A percentile compares a stretch with the other conserved stretches of the same genome.
These are phyloP conservation scores for Pangasianodon gigas DNA, from an alignment of 2,113 vertebrate species.

Conservation along the genomic window DNA sequence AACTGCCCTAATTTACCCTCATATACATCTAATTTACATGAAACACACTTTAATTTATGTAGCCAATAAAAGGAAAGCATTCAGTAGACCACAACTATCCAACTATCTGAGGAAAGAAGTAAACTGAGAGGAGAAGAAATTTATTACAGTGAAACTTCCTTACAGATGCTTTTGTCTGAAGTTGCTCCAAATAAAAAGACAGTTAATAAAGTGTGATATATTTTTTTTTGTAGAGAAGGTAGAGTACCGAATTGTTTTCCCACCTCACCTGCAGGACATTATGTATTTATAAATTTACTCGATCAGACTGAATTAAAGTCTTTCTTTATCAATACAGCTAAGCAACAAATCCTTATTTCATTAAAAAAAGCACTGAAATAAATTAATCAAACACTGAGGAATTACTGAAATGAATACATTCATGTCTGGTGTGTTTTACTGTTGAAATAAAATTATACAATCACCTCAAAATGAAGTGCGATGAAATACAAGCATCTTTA, in stretches of 20 bases:
- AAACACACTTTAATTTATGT: background rate
- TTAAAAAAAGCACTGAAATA: background rate
- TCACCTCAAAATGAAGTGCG: background rate
- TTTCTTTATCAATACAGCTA: background rate
- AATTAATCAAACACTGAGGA: background rate
- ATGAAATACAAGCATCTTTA: background rate
- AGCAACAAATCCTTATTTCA: background rate
- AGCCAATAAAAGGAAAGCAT: background rate
- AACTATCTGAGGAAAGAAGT: background rate
- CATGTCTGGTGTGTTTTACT: background rate
- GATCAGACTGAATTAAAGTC: background rate
- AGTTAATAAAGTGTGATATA: background rate
- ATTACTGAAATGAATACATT: background rate
- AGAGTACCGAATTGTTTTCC: background rate
- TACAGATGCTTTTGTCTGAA: background rate
- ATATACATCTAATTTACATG: background rate
- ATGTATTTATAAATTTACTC: background rate
- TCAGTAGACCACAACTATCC: background rate
- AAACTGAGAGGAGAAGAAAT: background rate
- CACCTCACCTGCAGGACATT: background rate
- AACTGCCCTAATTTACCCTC: background rate
- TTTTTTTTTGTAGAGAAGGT: background rate
- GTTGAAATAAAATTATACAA: no score
- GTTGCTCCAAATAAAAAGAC: background rate
- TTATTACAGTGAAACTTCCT: background rate